phyloP scores from a whole-genome alignment of 2,797 vertebrate genomes.

The Dryobates pubescens region DNA sequence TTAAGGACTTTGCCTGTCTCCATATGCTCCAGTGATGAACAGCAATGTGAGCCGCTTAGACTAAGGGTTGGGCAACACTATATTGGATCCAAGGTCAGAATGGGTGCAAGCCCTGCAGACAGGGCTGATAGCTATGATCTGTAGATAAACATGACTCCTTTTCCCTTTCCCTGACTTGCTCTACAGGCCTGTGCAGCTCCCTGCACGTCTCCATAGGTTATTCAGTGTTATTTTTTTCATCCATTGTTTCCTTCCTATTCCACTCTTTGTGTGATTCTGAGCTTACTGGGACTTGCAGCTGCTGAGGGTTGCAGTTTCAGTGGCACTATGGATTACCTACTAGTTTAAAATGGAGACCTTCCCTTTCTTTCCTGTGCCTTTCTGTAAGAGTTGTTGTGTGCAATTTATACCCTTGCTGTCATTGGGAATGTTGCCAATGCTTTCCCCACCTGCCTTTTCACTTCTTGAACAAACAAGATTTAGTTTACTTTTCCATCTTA shows the following conservation, averaged over 20 bases:
- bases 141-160: not conserved
- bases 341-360: not conserved
- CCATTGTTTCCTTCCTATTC: not conserved
- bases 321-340: not conserved
- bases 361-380: not conserved
- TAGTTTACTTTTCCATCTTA: conserved; percentile 19
- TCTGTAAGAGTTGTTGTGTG: not conserved
- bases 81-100: not conserved
- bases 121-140: not conserved
- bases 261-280: not conserved
- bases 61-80: not conserved
- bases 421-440: not conserved
- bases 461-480: not conserved
- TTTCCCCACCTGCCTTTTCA: not conserved
- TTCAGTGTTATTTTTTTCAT: not conserved
- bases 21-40: rapidly evolving
- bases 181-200: not conserved
- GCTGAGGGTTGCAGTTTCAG: not conserved
- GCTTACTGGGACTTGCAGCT: not conserved
- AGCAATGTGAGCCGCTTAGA: not conserved
- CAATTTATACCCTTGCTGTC: not conserved
- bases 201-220: not conserved
- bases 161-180: not conserved
- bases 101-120: not conserved
- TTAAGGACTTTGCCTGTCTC: not conserved